These are phyloP conservation scores for Andrena minutula DNA, from an alignment of 2,888 invertebrate species.

Conservation along the genomic window DNA sequence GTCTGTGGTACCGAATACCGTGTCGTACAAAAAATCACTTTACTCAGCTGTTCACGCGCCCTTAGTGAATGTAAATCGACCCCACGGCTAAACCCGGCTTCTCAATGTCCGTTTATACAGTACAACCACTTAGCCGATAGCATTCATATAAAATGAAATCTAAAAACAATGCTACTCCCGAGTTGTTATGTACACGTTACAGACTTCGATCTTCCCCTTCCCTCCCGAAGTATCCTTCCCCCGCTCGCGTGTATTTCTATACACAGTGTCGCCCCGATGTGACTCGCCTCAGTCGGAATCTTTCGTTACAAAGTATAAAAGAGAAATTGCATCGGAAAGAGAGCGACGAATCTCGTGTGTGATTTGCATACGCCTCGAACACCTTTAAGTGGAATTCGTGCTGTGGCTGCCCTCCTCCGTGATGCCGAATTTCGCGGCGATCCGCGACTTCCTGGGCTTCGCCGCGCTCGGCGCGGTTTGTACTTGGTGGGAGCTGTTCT, in stretches of 20 bases:
- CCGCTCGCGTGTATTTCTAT: neutral
- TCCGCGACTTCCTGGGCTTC: constrained; percentile 80
- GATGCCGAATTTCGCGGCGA: constrained; percentile 83
- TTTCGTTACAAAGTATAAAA: constrained; percentile 59
- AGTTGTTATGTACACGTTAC: constrained; percentile 44
- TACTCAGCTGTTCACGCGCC: neutral
- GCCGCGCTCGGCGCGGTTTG: constrained; percentile 73
- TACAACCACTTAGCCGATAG: constrained; percentile 5
- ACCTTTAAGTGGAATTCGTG: constrained; percentile 54
- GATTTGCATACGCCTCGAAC: neutral
- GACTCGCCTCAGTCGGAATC: constrained; percentile 8
- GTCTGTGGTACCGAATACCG: constrained; percentile 45
- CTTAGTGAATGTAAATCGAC: neutral
- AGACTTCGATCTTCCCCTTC: constrained; percentile 8
- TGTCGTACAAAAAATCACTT: constrained; percentile 35
- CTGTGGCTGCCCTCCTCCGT: constrained; percentile 60
- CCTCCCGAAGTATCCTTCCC: no score
- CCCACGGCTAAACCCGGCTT: constrained; percentile 10
- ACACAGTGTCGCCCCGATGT: neutral
- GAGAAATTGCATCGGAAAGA: constrained; percentile 15
- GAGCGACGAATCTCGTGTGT: constrained; percentile 3
- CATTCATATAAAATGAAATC: constrained; percentile 37
- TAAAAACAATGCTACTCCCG: constrained; percentile 50
- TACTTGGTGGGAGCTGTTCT: constrained; percentile 60
- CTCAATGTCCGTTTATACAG: constrained; percentile 14